A percentile compares a stretch with the other conserved stretches of the same genome.
Evolutionary conservation across 2,888 invertebrate genomes (phyloP).

Genomic region (Drosophila robusta): DNA sequence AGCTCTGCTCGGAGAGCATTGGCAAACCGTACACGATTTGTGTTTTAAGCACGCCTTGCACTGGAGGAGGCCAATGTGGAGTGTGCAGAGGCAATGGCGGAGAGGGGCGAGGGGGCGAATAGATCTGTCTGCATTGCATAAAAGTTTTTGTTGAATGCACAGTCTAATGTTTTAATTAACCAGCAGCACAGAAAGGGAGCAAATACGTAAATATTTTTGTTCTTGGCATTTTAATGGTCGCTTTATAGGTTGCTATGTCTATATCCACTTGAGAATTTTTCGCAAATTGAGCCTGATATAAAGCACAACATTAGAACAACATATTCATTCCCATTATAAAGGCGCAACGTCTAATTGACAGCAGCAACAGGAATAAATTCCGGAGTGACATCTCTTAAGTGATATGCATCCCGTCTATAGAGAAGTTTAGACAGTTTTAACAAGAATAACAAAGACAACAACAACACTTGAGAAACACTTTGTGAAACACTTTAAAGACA

Average conservation of each 20-base stretch:
- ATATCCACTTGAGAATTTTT: conserved; percentile 17
- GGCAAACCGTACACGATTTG: conserved; percentile 57
- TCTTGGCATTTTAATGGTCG: conserved; percentile 17
- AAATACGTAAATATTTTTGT: conserved; percentile 13
- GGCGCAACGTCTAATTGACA: conserved; percentile 41
- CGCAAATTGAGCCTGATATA: conserved; percentile 32
- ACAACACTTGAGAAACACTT: conserved; percentile 46
- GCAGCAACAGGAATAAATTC: conserved; percentile 40
- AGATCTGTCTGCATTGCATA: conserved; percentile 26
- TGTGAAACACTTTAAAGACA: conserved; percentile 23
- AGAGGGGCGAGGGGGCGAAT: not conserved
- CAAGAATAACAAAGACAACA: conserved; percentile 31
- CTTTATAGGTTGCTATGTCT: conserved; percentile 10
- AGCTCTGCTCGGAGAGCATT: conserved; percentile 41
- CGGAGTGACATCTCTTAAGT: conserved; percentile 46
- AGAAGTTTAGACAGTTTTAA: conserved; percentile 37
- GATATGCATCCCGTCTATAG: conserved; percentile 37
- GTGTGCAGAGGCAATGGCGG: not conserved
- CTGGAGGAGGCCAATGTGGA: conserved; percentile 16
- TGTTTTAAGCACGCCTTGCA: conserved; percentile 56
- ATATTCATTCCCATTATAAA: conserved; percentile 9
- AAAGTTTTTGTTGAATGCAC: conserved; percentile 24
- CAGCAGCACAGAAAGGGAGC: conserved; percentile 22
- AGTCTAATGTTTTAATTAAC: conserved; percentile 57
- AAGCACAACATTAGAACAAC: conserved; percentile 3